These are phyloP conservation scores for Stomatorhinus walkeri DNA, from an alignment of 2,797 vertebrate species.

Conservation along the genomic window DNA sequence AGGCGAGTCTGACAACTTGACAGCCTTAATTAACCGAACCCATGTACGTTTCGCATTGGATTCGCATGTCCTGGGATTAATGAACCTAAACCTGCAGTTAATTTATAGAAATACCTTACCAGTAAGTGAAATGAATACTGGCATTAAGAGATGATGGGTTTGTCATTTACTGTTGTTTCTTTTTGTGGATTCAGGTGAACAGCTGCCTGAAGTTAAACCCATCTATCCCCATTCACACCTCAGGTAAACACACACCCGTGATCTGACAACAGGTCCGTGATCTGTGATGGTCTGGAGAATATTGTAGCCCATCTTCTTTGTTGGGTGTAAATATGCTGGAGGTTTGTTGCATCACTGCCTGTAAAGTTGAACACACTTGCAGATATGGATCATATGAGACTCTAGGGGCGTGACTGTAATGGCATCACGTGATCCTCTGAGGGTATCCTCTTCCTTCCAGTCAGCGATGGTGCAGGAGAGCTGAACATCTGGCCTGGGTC, in stretches of 20 bases:
- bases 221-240: conserved; percentile 13
- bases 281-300: not conserved
- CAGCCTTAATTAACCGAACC: not conserved
- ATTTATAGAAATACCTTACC: not conserved
- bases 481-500: conserved; percentile 33
- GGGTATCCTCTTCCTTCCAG: not conserved
- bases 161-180: not conserved
- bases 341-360: not conserved
- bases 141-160: not conserved
- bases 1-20: conserved; percentile 41
- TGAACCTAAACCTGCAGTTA: not conserved
- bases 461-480: conserved; percentile 36
- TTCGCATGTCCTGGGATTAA: not conserved
- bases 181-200: conserved; percentile 49
- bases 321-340: not conserved
- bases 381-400: not conserved
- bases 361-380: not conserved
- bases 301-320: not conserved
- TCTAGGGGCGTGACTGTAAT: not conserved
- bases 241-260: conserved; percentile 39
- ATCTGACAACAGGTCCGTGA: not conserved
- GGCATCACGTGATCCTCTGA: not conserved
- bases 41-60: not conserved
- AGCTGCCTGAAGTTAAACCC: conserved; percentile 49
- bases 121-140: not conserved